Evolutionary conservation across 1,140 invertebrate species (phyloP).

Genomic region (Pomacea maculata): DNA sequence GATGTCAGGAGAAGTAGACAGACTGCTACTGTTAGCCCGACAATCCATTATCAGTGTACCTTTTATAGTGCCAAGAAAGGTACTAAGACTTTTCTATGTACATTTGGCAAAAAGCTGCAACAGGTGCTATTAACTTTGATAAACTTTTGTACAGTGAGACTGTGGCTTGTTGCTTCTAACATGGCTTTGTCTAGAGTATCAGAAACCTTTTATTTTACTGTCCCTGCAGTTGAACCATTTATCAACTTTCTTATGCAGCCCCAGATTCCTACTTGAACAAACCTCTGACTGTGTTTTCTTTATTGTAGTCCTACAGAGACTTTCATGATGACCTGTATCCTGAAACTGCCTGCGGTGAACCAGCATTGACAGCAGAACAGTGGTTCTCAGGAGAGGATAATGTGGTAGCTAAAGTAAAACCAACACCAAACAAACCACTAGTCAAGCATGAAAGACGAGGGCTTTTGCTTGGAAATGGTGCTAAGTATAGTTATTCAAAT

Average conservation of each 20-base stretch:
- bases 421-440: slow-evolving; percentile 21
- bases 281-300: slow-evolving; percentile 20
- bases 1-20: slow-evolving; percentile 94
- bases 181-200: no score
- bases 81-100: slow-evolving; percentile 44
- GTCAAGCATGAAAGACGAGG: slow-evolving; percentile 27
- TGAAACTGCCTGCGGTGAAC: slow-evolving; percentile 81
- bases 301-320: slow-evolving; percentile 83
- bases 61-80: slow-evolving; percentile 93
- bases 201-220: no score
- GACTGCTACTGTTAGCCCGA: slow-evolving; percentile 84
- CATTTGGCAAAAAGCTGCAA: no score
- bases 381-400: slow-evolving; percentile 74
- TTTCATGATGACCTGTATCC: slow-evolving; percentile 94
- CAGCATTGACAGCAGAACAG: slow-evolving; percentile 78
- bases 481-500: not conserved
- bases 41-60: slow-evolving; percentile 88
- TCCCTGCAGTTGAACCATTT: no score
- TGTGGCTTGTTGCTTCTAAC: no score
- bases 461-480: not conserved
- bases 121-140: no score
- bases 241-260: no score
- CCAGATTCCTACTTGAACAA: not conserved
- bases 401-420: slow-evolving; percentile 34
- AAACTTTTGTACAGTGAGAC: no score